phyloP scores from a whole-genome alignment of 1,140 invertebrate species.

The Drosophila teissieri region DNA sequence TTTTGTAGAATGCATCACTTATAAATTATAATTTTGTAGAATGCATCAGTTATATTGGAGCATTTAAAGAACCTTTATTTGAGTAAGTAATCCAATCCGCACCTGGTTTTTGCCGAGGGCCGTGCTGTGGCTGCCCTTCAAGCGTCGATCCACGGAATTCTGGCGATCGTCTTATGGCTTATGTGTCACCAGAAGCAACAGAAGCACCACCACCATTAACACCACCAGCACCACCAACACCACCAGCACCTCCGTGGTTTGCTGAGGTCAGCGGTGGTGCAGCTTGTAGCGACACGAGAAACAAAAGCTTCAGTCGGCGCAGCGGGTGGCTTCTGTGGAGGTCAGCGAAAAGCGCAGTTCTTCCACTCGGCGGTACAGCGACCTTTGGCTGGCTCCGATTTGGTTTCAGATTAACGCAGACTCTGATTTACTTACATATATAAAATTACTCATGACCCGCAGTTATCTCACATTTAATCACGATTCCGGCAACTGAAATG shows the following conservation, averaged over 20 bases:
- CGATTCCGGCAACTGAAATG: background rate
- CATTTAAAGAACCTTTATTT: background rate
- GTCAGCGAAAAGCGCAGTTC: conserved; percentile 26
- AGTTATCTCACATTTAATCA: conserved; percentile 1
- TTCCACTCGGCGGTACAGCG: conserved; percentile 17
- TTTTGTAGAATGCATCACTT: too few relatives aligned
- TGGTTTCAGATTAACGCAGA: background rate
- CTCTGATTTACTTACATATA: background rate
- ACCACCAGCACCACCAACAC: background rate
- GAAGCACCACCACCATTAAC: too few relatives aligned
- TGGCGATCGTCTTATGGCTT: conserved; percentile 29
- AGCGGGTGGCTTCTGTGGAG: conserved; percentile 33
- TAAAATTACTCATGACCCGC: conserved; percentile 10
- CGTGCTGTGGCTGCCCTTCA: conserved; percentile 33
- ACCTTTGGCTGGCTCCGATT: conserved; percentile 24
- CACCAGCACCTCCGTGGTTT: background rate
- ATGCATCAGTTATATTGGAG: too few relatives aligned
- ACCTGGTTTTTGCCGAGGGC: conserved; percentile 6
- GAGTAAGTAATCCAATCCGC: conserved; percentile 9
- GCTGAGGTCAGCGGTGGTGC: conserved; percentile 41
- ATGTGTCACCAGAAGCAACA: conserved; percentile 29
- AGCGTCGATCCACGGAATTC: conserved; percentile 18
- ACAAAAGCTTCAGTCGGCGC: conserved; percentile 18
- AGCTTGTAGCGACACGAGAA: conserved; percentile 36
- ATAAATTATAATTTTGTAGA: too few relatives aligned